These are phyloP conservation scores for Scolanthus callimorphus DNA, from an alignment of 92 coral and sea anemone genomes.

Conservation along the genomic window DNA sequence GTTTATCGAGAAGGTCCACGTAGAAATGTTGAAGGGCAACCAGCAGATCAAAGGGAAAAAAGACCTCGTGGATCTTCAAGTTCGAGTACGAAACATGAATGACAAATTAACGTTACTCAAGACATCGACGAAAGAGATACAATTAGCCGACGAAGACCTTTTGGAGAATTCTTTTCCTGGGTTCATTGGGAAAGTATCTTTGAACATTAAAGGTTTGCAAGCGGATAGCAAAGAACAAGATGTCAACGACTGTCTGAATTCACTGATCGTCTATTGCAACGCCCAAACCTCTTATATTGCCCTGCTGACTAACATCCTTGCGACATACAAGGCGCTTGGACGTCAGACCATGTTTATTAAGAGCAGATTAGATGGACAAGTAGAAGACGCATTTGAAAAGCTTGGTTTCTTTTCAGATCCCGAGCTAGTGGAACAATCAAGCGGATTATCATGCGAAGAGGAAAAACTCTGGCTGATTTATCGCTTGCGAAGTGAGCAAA, in stretches of 20 bases:
- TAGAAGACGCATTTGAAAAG: constrained; percentile 4
- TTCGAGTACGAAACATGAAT: too few relatives aligned
- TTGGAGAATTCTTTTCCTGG: too few relatives aligned
- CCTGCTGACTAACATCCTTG: constrained; percentile 12
- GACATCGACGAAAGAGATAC: too few relatives aligned
- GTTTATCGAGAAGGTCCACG: too few relatives aligned
- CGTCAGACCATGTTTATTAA: constrained; percentile 13
- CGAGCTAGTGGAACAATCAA: neutral
- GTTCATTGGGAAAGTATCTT: too few relatives aligned
- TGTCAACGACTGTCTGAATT: constrained; percentile 3
- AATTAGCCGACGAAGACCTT: too few relatives aligned
- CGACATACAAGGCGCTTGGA: constrained; percentile 8
- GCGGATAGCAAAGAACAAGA: neutral
- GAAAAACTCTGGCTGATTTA: neutral
- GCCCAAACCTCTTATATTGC: constrained; percentile 16
- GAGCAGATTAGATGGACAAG: neutral
- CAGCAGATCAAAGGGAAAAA: too few relatives aligned
- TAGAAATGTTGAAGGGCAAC: too few relatives aligned
- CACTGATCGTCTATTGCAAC: constrained; percentile 15
- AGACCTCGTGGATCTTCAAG: too few relatives aligned
- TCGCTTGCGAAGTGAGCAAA: constrained; percentile 1
- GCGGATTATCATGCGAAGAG: neutral
- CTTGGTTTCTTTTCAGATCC: constrained; percentile 22
- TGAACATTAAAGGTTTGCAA: neutral
- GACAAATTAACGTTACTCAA: too few relatives aligned